A percentile compares a stretch with the other conserved stretches of the same genome.
These are phyloP conservation scores for Xestia ashworthii DNA, from an alignment of 2,888 invertebrate genomes.

Conservation along the genomic window DNA sequence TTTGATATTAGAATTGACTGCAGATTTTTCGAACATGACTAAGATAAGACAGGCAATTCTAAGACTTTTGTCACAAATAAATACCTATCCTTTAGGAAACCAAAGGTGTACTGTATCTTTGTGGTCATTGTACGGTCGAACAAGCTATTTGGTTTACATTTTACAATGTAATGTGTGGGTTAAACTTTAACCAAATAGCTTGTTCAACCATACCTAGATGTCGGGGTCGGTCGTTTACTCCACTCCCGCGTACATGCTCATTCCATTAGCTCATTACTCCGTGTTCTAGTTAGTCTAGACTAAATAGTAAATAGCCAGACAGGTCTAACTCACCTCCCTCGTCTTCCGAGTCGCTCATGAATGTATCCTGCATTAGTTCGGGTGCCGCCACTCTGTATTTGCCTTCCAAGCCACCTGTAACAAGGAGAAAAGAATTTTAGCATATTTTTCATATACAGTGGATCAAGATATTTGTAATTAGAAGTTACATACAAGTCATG, in stretches of 20 bases:
- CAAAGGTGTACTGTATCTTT: not conserved
- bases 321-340: constrained; percentile 95
- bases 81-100: not conserved
- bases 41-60: not conserved
- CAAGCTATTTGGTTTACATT: no score
- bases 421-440: constrained; percentile 67
- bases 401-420: constrained; percentile 94
- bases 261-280: constrained; percentile 22
- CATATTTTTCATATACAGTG: not conserved
- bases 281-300: constrained; percentile 17
- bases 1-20: not conserved
- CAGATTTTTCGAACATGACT: not conserved
- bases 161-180: no score
- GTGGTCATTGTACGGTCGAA: no score
- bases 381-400: constrained; percentile 99
- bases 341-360: constrained; percentile 99
- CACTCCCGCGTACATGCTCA: not conserved
- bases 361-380: constrained; percentile 99
- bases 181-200: no score
- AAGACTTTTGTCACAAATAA: not conserved
- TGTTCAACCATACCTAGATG: no score
- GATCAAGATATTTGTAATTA: not conserved
- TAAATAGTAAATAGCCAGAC: constrained; percentile 23
- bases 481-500: not conserved
- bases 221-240: no score